A percentile compares a stretch with the other conserved stretches of the same genome.
Conservation (phyloP, 2,113 vertebrate genomes). For the Chloebia gouldiae region DNA sequence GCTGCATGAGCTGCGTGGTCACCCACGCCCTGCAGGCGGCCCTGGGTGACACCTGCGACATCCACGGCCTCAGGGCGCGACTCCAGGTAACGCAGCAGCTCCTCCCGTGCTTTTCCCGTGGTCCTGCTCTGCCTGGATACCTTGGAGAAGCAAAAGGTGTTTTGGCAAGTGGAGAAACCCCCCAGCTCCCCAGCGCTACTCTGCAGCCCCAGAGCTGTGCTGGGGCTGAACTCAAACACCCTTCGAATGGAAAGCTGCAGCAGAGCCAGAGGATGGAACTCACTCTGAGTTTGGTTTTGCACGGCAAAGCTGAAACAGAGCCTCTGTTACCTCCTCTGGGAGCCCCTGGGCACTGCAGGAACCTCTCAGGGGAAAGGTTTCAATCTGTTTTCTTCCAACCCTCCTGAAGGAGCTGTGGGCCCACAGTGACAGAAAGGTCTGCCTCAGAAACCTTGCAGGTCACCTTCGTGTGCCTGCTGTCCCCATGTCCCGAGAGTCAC, state of each 20-base stretch:
- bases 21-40: constrained; percentile 81
- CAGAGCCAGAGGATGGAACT: not conserved
- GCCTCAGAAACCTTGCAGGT: not conserved
- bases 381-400: not conserved
- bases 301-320: not conserved
- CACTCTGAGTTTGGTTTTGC: not conserved
- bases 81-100: constrained; percentile 76
- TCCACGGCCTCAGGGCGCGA: constrained; percentile 53
- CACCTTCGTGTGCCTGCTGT: not conserved
- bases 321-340: not conserved
- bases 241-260: not conserved
- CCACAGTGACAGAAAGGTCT: not conserved
- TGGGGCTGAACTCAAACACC: not conserved
- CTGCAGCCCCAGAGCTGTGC: not conserved
- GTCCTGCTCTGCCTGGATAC: not conserved
- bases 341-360: not conserved
- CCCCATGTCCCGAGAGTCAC: not conserved
- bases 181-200: not conserved
- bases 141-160: not conserved
- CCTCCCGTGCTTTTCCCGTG: accelerated
- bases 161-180: not conserved
- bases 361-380: not conserved
- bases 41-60: constrained; percentile 77
- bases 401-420: not conserved
- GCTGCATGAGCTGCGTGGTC: constrained; percentile 82